phyloP scores from a whole-genome alignment of 1,140 invertebrate genomes.

The Drosophila burlai region DNA sequence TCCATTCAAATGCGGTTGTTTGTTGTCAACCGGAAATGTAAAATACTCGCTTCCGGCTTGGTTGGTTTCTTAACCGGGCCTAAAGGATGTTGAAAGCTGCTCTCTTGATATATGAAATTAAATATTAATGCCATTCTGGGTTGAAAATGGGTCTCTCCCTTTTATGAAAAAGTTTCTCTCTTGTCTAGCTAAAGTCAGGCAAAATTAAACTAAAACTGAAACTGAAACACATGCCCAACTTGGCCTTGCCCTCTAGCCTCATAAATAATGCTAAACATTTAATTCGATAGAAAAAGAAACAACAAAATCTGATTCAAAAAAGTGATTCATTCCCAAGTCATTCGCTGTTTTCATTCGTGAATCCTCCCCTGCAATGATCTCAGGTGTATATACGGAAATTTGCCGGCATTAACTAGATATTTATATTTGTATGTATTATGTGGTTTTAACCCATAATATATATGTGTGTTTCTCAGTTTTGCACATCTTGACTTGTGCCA shows the following conservation, averaged over 20 bases:
- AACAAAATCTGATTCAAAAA: conserved; percentile 26
- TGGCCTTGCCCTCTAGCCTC: conserved; percentile 48
- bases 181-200: conserved; percentile 22
- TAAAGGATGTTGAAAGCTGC: conserved; percentile 57
- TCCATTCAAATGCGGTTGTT: conserved; percentile 24
- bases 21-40: conserved; percentile 48
- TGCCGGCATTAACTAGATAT: conserved; percentile 53
- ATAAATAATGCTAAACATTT: conserved; percentile 36
- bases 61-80: conserved; percentile 7
- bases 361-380: conserved; percentile 12
- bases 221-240: conserved; percentile 24
- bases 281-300: conserved; percentile 8
- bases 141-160: conserved; percentile 32
- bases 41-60: conserved; percentile 40
- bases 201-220: neutral
- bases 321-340: conserved; percentile 39
- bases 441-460: conserved; percentile 8
- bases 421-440: conserved; percentile 22
- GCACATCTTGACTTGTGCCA: conserved; percentile 36
- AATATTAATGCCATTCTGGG: conserved; percentile 30
- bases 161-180: neutral
- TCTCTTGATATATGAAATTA: conserved; percentile 32
- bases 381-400: conserved; percentile 31
- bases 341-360: conserved; percentile 17
- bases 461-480: conserved; percentile 17